A percentile compares a stretch with the other conserved stretches of the same genome.
phyloP scores from a whole-genome alignment of 2,113 vertebrate species.

The Oreochromis tanganicae region DNA sequence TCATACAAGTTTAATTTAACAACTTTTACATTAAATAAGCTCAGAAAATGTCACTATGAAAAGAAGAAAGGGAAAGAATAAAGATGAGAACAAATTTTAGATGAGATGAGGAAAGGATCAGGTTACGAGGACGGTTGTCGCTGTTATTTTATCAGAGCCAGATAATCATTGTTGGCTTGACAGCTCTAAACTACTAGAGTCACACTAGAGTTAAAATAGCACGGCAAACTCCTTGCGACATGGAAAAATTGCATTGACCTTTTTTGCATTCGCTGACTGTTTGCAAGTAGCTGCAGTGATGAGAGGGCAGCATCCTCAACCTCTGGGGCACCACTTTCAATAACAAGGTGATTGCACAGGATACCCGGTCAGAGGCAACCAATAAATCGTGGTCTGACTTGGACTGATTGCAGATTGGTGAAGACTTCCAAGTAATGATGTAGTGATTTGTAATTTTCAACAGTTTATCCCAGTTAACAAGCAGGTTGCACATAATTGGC shows the following conservation, averaged over 20 bases:
- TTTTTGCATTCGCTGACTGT: not conserved
- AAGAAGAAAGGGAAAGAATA: too few relatives aligned
- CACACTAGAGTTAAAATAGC: not conserved
- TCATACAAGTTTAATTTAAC: not conserved
- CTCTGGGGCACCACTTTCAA: accelerated
- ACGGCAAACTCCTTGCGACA: accelerated
- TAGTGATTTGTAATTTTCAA: accelerated
- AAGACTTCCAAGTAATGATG: not conserved
- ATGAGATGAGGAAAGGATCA: not conserved
- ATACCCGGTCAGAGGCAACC: not conserved
- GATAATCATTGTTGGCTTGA: not conserved
- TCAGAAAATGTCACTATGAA: too few relatives aligned
- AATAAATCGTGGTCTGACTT: not conserved
- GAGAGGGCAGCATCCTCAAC: not conserved
- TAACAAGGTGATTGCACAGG: accelerated
- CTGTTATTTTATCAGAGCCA: not conserved
- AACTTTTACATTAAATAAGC: not conserved
- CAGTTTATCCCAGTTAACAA: not conserved
- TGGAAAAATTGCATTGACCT: not conserved
- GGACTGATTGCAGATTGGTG: not conserved
- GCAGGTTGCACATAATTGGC: not conserved
- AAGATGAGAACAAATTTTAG: too few relatives aligned
- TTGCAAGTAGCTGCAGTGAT: not conserved
- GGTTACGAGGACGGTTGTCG: not conserved
- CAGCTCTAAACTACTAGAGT: not conserved